Conservation (phyloP, 1,140 invertebrate genomes). For the Ptiloglossa arizonensis region DNA sequence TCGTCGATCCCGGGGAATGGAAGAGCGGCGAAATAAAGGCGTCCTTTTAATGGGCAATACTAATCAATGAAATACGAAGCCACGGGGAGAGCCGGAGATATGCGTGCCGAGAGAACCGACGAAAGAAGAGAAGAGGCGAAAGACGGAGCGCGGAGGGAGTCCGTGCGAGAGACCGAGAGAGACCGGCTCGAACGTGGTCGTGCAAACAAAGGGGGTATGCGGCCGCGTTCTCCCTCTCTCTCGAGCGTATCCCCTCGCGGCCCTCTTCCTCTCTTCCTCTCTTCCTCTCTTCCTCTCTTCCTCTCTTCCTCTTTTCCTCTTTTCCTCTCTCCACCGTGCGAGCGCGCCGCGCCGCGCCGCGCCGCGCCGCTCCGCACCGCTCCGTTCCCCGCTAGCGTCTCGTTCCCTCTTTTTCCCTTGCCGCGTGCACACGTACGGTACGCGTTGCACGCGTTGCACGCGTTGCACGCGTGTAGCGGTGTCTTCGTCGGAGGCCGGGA, state of each 20-base stretch:
- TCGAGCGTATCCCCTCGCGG: not conserved
- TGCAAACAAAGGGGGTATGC: conserved; percentile 78
- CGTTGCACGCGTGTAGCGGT: conserved; percentile 43
- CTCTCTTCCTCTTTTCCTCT: conserved; percentile 46
- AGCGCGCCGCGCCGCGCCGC: too few species aligned
- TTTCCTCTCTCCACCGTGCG: too few species aligned
- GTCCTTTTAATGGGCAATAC: conserved; percentile 80
- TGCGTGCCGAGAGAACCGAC: conserved; percentile 49
- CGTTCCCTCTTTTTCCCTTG: conserved; percentile 51
- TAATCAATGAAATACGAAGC: conserved; percentile 80
- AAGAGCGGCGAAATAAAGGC: conserved; percentile 72
- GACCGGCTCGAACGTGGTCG: conserved; percentile 63
- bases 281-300: conserved; percentile 19
- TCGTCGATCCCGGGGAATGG: conserved; percentile 58
- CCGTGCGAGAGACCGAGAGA: conserved; percentile 14
- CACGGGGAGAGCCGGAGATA: conserved; percentile 59
- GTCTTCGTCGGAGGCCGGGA: conserved; percentile 39
- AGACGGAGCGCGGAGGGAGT: conserved; percentile 12
- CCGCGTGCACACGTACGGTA: conserved; percentile 33
- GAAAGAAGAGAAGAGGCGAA: conserved; percentile 19
- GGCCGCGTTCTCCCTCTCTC: conserved; percentile 56
- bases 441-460: conserved; percentile 28
- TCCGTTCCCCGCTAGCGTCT: too few species aligned
- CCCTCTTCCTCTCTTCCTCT: conserved; percentile 17
- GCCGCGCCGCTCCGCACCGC: too few species aligned